Conservation (phyloP, 1,140 invertebrate species). For the Penaeus japonicus region DNA sequence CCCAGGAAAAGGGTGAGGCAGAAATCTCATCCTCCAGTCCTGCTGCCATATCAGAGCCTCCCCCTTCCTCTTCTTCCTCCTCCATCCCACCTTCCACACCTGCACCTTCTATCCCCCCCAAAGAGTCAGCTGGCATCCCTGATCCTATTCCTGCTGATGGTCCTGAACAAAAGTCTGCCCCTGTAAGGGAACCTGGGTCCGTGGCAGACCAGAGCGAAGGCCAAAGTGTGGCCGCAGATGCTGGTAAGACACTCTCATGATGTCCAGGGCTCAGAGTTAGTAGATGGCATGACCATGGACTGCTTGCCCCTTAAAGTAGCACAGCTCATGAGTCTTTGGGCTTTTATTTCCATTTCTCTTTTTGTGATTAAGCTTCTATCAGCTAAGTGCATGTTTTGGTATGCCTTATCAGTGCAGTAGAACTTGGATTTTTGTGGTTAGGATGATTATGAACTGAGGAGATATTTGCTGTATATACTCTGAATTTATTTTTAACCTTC, state of each 20-base stretch:
- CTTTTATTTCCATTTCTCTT: no score
- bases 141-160: slow-evolving; percentile 26
- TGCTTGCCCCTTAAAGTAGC: background rate
- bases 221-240: slow-evolving; percentile 19
- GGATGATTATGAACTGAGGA: no score
- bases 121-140: background rate
- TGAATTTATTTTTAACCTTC: no score
- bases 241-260: slow-evolving; percentile 32
- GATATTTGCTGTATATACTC: no score
- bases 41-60: slow-evolving; percentile 13
- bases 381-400: no score
- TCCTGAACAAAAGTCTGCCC: slow-evolving; percentile 18
- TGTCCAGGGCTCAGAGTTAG: slow-evolving; percentile 20
- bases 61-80: slow-evolving; percentile 8
- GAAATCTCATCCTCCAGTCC: slow-evolving; percentile 11
- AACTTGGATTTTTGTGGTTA: no score
- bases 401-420: no score
- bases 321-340: no score
- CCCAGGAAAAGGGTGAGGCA: slow-evolving; percentile 49
- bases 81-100: background rate
- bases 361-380: no score
- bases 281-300: background rate
- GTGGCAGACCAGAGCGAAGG: slow-evolving; percentile 17
- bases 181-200: slow-evolving; percentile 1
- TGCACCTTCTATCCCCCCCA: slow-evolving; percentile 16